These are phyloP conservation scores for Ichneumoninae sp. DNA, from an alignment of 2,888 invertebrate species.

Conservation along the genomic window DNA sequence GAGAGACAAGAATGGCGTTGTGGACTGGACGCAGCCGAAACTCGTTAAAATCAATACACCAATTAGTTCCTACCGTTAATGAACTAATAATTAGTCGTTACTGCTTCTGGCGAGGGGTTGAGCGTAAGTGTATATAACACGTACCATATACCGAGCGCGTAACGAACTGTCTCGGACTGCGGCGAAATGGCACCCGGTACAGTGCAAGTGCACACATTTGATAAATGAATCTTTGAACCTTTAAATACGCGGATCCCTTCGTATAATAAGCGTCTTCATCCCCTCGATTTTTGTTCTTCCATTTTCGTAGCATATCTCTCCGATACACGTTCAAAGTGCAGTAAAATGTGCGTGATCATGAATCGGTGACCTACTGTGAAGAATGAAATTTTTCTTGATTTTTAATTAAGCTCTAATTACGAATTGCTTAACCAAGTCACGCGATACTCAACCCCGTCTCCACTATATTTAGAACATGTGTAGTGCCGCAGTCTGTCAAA, in stretches of 20 bases:
- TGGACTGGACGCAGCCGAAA: constrained; percentile 38
- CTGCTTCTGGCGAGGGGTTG: constrained; percentile 18
- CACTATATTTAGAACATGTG: constrained; percentile 52
- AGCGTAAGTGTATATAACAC: not conserved
- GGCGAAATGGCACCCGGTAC: not conserved
- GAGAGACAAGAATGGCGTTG: constrained; percentile 8
- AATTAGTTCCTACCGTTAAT: constrained; percentile 70
- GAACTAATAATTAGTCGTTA: constrained; percentile 75
- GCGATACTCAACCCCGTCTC: constrained; percentile 38
- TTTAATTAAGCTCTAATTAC: constrained; percentile 59
- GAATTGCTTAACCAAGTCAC: constrained; percentile 57
- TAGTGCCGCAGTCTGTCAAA: constrained; percentile 36
- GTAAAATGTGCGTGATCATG: not conserved
- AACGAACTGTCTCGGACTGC: constrained; percentile 1
- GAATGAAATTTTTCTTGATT: constrained; percentile 27
- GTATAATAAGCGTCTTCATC: not conserved
- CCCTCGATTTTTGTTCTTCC: not conserved
- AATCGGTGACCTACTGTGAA: not conserved
- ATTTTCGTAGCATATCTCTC: not conserved
- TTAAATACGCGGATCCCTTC: not conserved
- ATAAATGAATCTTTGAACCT: constrained; percentile 34
- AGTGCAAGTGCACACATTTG: constrained; percentile 15
- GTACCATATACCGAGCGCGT: not conserved
- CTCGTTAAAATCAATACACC: constrained; percentile 76
- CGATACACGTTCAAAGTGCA: not conserved